A percentile compares a stretch with the other conserved stretches of the same genome.
Conservation (phyloP, 1,140 invertebrate species). For the Drosophila micromelanica region DNA sequence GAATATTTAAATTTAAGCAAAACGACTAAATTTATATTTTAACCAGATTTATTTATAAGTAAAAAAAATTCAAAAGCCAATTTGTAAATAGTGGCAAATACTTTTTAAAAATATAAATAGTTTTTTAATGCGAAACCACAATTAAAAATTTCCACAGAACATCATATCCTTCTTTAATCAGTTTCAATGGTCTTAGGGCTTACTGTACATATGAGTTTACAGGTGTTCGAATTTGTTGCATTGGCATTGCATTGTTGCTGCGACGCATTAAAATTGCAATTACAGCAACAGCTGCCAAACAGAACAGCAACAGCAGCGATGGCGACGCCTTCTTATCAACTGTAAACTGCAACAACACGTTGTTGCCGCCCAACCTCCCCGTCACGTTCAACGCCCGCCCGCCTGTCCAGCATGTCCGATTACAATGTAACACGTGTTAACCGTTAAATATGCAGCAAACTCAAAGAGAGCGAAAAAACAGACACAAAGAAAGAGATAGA, state of each 20-base stretch:
- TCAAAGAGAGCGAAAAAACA: background rate
- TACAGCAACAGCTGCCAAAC: slow-evolving; percentile 44
- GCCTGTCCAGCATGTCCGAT: background rate
- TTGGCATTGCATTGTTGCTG: slow-evolving; percentile 25
- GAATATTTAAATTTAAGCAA: too few species aligned
- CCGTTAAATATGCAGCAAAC: slow-evolving; percentile 54
- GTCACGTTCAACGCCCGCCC: background rate
- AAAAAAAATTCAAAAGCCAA: too few species aligned
- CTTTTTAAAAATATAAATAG: too few species aligned
- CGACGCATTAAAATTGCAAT: slow-evolving; percentile 48
- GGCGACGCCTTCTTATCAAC: slow-evolving; percentile 40
- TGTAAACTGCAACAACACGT: slow-evolving; percentile 30
- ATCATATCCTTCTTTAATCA: too few species aligned
- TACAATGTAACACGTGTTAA: slow-evolving; percentile 73
- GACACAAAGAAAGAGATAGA: background rate
- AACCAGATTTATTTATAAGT: too few species aligned
- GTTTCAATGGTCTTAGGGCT: too few species aligned
- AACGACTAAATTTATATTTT: too few species aligned
- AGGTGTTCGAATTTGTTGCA: background rate
- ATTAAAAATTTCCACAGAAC: too few species aligned
- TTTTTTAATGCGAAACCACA: too few species aligned
- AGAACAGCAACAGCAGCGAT: slow-evolving; percentile 17
- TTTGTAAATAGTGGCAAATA: too few species aligned
- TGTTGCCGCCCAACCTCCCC: slow-evolving; percentile 1
- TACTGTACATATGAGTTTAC: background rate